Percentiles rank a stretch among this genome's conserved stretches.
These are phyloP conservation scores for Hymenochirus boettgeri DNA, from an alignment of 2,113 vertebrate genomes.

Conservation along the genomic window DNA sequence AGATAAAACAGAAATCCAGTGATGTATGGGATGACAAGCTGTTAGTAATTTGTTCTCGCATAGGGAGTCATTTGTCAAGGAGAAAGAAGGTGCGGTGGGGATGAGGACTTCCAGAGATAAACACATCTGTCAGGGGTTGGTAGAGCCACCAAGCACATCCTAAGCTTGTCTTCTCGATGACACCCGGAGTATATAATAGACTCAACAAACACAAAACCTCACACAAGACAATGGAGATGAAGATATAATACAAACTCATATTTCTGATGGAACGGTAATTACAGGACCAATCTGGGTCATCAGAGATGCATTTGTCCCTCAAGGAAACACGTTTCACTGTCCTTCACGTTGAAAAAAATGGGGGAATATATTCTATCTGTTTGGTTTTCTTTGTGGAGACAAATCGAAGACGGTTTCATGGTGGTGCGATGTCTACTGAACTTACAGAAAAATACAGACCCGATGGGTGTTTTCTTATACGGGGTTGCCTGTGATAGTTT, in stretches of 20 bases:
- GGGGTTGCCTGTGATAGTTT: too few species aligned
- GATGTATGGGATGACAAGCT: constrained; percentile 29
- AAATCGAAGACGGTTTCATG: too few species aligned
- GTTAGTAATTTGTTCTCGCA: constrained; percentile 25
- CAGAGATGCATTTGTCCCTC: neutral
- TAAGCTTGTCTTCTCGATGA: neutral
- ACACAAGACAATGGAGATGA: neutral
- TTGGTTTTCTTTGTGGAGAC: too few species aligned
- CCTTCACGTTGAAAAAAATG: too few species aligned
- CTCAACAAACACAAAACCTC: neutral
- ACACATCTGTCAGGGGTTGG: constrained; percentile 27
- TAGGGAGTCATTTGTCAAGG: constrained; percentile 24
- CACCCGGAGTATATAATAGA: neutral
- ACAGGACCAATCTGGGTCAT: neutral
- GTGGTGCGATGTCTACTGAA: too few species aligned
- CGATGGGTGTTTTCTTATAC: too few species aligned
- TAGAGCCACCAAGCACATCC: neutral
- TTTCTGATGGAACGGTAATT: neutral
- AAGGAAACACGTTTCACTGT: too few species aligned
- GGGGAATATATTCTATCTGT: too few species aligned
- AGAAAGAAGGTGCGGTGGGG: neutral
- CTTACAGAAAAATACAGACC: too few species aligned
- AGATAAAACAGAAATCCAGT: constrained; percentile 13
- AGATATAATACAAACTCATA: neutral
- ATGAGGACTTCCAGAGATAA: neutral